Conservation (phyloP, 2,797 vertebrate genomes). For the Platalea minor region DNA sequence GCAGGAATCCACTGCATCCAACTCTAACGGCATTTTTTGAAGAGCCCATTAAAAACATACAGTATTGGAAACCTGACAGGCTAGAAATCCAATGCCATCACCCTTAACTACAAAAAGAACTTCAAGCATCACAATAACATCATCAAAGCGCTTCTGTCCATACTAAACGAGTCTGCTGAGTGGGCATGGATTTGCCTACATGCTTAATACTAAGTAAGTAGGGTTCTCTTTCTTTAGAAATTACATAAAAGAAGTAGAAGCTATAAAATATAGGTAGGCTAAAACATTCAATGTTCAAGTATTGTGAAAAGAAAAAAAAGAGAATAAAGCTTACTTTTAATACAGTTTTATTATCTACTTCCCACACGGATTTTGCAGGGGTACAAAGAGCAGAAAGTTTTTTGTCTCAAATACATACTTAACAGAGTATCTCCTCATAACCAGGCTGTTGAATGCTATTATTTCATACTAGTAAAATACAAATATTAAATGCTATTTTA, state of each 20-base stretch:
- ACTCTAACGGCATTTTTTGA: background rate
- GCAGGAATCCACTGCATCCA: background rate
- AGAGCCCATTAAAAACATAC: background rate
- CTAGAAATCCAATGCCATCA: background rate
- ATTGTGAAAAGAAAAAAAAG: background rate
- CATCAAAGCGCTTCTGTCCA: background rate
- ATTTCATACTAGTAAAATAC: background rate
- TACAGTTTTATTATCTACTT: background rate
- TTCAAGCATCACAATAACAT: background rate
- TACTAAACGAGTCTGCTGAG: background rate
- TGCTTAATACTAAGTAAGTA: background rate
- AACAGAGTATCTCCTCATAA: background rate
- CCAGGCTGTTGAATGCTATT: background rate
- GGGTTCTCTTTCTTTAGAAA: background rate
- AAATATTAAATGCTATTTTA: background rate
- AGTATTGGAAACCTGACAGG: background rate
- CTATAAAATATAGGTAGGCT: background rate
- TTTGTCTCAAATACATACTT: too few species aligned
- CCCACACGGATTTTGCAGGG: background rate
- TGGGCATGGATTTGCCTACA: background rate
- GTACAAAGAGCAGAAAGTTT: background rate
- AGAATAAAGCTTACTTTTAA: background rate
- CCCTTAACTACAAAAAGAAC: background rate
- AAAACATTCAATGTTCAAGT: background rate
- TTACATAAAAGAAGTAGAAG: background rate